phyloP scores from a whole-genome alignment of 2,113 vertebrate genomes.

The Antennarius striatus region DNA sequence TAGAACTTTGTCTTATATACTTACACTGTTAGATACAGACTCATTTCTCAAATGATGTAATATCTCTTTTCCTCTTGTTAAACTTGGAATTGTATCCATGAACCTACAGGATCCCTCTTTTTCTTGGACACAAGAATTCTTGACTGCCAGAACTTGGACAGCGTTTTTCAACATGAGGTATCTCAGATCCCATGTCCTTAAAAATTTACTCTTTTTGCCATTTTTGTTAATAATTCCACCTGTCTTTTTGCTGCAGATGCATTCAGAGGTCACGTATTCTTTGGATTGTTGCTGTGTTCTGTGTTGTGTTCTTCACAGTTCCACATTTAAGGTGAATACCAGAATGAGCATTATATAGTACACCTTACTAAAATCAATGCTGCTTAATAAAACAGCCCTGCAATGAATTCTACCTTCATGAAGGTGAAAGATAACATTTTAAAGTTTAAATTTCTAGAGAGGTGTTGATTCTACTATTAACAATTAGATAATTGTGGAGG shows the following conservation, averaged over 20 bases:
- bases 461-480: too few species aligned
- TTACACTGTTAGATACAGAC: too few species aligned
- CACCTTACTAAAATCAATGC: too few species aligned
- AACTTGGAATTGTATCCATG: background rate
- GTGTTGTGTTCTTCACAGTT: constrained; percentile 11
- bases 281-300: constrained; percentile 1
- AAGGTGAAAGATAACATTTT: too few species aligned
- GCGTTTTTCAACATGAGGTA: constrained; percentile 31
- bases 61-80: background rate
- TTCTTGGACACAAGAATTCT: background rate
- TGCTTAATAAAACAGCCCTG: too few species aligned
- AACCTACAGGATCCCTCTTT: background rate
- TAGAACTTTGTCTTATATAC: too few species aligned
- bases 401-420: too few species aligned
- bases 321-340: constrained; percentile 36
- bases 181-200: background rate
- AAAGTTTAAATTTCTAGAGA: too few species aligned
- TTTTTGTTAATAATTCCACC: constrained; percentile 18
- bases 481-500: too few species aligned
- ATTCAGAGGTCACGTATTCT: constrained; percentile 18
- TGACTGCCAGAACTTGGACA: background rate
- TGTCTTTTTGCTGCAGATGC: constrained; percentile 25
- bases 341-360: background rate
- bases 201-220: too few species aligned
- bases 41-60: too few species aligned